Evolutionary conservation across 2,113 vertebrate species (phyloP).

Genomic region (Hydrochoerus hydrochaeris): DNA sequence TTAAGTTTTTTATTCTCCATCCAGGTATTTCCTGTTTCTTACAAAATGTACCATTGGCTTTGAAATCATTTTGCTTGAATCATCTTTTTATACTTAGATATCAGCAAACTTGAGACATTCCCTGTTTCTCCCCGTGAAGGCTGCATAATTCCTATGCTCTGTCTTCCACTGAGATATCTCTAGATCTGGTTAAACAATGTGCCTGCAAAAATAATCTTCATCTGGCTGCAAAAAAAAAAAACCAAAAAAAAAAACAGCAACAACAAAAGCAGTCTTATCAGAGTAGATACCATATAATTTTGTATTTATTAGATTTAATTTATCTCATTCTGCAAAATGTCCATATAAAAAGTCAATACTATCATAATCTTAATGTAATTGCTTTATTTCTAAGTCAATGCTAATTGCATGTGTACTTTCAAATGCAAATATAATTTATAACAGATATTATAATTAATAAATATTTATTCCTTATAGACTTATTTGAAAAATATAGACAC

Average conservation of each 20-base stretch:
- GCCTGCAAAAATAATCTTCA: background rate
- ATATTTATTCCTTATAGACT: slow-evolving; percentile 46
- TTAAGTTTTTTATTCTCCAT: background rate
- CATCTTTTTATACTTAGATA: background rate
- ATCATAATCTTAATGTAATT: slow-evolving; percentile 14
- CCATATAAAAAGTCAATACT: slow-evolving; percentile 31
- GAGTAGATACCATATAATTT: slow-evolving; percentile 32
- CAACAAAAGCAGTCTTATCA: background rate
- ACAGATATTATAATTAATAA: background rate
- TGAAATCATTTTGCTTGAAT: background rate
- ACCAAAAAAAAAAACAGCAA: background rate
- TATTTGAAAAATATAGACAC: slow-evolving; percentile 19
- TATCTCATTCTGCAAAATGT: slow-evolving; percentile 24
- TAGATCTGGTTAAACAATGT: background rate
- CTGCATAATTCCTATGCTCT: background rate
- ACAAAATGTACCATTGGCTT: background rate
- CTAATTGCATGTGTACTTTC: slow-evolving; percentile 21
- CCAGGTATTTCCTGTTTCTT: background rate
- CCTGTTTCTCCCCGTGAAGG: background rate
- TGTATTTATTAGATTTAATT: slow-evolving; percentile 53
- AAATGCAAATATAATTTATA: slow-evolving; percentile 34
- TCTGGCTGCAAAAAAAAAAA: background rate
- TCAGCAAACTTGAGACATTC: background rate
- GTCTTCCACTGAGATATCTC: background rate
- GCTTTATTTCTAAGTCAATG: slow-evolving; percentile 7